Evolutionary conservation across 2,888 invertebrate genomes (phyloP), one percentile per base, ranked within the genome.

Genomic region (Papilio protenor): DNA sequence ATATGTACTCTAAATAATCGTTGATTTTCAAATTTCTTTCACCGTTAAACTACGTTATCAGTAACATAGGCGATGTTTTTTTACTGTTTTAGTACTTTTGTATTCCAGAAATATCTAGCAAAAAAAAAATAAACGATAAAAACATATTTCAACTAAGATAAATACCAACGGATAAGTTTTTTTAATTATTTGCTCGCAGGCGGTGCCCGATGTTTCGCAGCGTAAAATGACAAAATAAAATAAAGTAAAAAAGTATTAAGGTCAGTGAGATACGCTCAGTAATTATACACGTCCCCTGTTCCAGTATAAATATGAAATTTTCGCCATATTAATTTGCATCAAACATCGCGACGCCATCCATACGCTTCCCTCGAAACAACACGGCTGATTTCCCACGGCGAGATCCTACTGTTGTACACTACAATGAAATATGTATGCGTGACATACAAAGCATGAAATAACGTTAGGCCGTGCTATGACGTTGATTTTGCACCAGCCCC

Each of bases 391-490:
- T 93, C 94, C 93, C 94, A 92, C 88, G 93, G 87, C 91, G 88
- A 83, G 85, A 86, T 88, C 87, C 88, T 85, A 85, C 87, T 89
- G 89, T 88, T 89, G 90, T 88, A 85, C 81, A 86, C 88, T 87
- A 92, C 91, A 92, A 90, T 92, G 91, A 89, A 91, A 92, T 91
- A 92, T 93, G 91, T 90, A 92, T 86, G 90, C 89, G 88, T 91
- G 91, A 90, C 90, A 87, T 87, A 88, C 83, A 85, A 83, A 85
- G 87, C 89, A 87, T 92, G 91, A 90, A 93, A 93, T 89, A 87
- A 87, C 86, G 88, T 92, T 89, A 91, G 88, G 80, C 81, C 81
- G 80, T 80, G 85, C 84, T 81, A 81, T 84, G 85, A 80, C 83
- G 82, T 84, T 84, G 84, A 83, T 84, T 84, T 83, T 84, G 85